These are phyloP conservation scores for Drosophila planitibia DNA, from an alignment of 2,888 invertebrate genomes.

Conservation along the genomic window DNA sequence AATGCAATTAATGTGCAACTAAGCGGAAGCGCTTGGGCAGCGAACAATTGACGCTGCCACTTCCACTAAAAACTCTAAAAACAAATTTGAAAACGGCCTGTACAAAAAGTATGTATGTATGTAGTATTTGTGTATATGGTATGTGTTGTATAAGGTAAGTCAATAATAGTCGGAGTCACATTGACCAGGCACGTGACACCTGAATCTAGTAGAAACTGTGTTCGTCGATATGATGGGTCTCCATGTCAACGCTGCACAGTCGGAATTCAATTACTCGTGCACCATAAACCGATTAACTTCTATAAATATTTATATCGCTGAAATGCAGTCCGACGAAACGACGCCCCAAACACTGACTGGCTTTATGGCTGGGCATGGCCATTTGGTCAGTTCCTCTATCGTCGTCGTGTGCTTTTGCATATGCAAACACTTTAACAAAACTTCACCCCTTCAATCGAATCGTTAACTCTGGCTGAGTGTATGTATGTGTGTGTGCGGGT, in stretches of 20 bases:
- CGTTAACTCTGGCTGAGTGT: constrained; percentile 7
- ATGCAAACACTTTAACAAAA: constrained; percentile 69
- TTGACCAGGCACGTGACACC: constrained; percentile 25
- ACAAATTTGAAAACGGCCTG: constrained; percentile 12
- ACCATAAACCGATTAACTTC: constrained; percentile 79
- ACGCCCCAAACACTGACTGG: constrained; percentile 8
- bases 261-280: constrained; percentile 78
- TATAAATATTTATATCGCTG: constrained; percentile 79
- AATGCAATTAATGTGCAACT: constrained; percentile 77
- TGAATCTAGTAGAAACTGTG: background rate
- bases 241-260: constrained; percentile 23
- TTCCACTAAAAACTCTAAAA: constrained; percentile 62
- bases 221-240: constrained; percentile 17
- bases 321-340: constrained; percentile 57
- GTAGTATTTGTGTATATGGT: background rate
- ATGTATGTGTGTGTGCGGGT: background rate
- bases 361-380: constrained; percentile 42
- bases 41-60: constrained; percentile 46
- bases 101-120: background rate
- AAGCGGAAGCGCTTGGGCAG: constrained; percentile 67
- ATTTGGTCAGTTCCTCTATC: constrained; percentile 26
- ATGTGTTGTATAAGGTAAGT: background rate
- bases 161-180: constrained; percentile 2
- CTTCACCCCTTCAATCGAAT: background rate
- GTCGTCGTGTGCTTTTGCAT: constrained; percentile 62